These are phyloP conservation scores for Alosa sapidissima DNA, from an alignment of 2,797 vertebrate species.

Conservation along the genomic window DNA sequence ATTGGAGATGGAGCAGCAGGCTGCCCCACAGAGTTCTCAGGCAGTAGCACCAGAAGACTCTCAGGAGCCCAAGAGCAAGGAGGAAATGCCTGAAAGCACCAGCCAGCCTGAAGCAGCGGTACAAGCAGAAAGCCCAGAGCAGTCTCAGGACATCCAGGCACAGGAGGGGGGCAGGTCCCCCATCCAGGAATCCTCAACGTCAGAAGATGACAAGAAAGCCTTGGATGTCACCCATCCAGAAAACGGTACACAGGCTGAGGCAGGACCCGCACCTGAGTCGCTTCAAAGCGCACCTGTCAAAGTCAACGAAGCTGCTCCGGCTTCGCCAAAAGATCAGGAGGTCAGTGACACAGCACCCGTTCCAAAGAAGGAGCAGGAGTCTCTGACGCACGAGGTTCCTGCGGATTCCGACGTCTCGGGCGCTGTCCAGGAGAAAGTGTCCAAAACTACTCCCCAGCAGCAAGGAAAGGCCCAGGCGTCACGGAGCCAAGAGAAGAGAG, in stretches of 20 bases:
- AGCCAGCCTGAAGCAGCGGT: slow-evolving; percentile 23
- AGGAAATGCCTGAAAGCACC: slow-evolving; percentile 27
- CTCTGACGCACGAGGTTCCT: neutral
- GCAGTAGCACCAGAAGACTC: neutral
- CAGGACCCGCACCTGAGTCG: slow-evolving; percentile 60
- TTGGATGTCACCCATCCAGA: neutral
- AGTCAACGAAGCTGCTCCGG: neutral
- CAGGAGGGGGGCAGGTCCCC: slow-evolving; percentile 41
- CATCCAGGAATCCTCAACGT: neutral
- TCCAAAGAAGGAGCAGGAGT: slow-evolving; percentile 29
- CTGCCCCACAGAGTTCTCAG: slow-evolving; percentile 31
- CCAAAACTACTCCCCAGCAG: slow-evolving; percentile 23
- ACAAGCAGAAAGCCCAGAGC: slow-evolving; percentile 23
- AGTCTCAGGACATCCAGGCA: slow-evolving; percentile 29
- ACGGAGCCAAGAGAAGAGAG: slow-evolving; percentile 87
- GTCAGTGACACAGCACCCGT: neutral
- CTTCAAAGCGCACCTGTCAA: slow-evolving; percentile 19
- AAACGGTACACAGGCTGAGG: slow-evolving; percentile 62
- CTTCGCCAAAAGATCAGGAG: too few species aligned
- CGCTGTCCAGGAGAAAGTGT: slow-evolving; percentile 37
- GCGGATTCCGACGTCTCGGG: slow-evolving; percentile 25
- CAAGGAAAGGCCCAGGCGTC: slow-evolving; percentile 47
- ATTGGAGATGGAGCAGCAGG: slow-evolving; percentile 38
- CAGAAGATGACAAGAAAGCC: slow-evolving; percentile 46
- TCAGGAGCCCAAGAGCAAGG: neutral